phyloP scores from a whole-genome alignment of 2,888 invertebrate species.

The Baccha elongata region DNA sequence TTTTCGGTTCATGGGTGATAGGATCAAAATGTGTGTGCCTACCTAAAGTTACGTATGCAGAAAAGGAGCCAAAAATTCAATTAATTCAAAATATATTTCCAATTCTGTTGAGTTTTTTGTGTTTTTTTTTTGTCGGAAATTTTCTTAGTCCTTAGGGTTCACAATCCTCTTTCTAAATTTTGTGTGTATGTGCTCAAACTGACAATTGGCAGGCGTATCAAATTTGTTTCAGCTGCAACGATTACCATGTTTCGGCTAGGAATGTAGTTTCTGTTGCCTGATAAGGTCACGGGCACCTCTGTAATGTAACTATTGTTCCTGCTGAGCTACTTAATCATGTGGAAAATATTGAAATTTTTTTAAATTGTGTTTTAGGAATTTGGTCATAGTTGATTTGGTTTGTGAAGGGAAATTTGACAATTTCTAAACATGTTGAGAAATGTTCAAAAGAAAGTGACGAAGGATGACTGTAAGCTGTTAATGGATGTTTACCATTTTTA shows the following conservation, averaged over 20 bases:
- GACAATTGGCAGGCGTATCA: conserved; percentile 72
- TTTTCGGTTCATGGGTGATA: background rate
- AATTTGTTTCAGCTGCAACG: conserved; percentile 68
- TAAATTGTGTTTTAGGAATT: background rate
- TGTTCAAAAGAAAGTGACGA: background rate
- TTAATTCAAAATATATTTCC: conserved; percentile 63
- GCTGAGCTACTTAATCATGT: conserved; percentile 58
- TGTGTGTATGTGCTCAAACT: conserved; percentile 18
- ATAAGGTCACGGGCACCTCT: conserved; percentile 3
- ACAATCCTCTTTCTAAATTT: conserved; percentile 24
- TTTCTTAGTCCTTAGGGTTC: conserved; percentile 33
- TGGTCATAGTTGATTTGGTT: conserved; percentile 61
- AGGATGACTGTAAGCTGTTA: conserved; percentile 24
- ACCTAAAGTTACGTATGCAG: conserved; percentile 49
- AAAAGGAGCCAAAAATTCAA: conserved; percentile 60
- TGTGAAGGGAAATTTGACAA: conserved; percentile 37
- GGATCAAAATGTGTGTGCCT: background rate
- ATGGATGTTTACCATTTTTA: background rate
- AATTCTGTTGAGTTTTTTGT: conserved; percentile 29
- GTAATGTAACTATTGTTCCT: conserved; percentile 32
- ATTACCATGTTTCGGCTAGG: conserved; percentile 35
- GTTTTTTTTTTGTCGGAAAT: conserved; percentile 11
- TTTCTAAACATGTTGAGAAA: conserved; percentile 8
- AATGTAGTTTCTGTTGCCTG: background rate
- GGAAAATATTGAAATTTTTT: conserved; percentile 66